phyloP scores from a whole-genome alignment of 2,888 invertebrate species.

The Clusia tigrina region DNA sequence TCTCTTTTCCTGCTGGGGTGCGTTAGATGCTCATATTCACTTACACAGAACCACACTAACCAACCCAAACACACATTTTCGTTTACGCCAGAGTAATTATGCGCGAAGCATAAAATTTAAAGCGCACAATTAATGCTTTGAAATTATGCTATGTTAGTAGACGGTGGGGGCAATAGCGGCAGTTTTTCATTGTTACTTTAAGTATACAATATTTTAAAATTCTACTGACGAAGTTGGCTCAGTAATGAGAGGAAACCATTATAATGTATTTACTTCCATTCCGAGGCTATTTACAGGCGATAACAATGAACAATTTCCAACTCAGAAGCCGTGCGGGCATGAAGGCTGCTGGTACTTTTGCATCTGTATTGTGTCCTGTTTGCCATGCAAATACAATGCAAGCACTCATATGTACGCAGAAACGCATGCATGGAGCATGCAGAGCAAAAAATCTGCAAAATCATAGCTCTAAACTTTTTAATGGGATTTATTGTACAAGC shows the following conservation, averaged over 20 bases:
- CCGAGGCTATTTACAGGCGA: background rate
- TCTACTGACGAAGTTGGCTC: background rate
- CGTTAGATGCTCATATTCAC: too few species aligned
- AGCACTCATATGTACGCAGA: background rate
- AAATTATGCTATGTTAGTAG: background rate
- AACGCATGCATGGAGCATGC: background rate
- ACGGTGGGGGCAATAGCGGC: background rate
- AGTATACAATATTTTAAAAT: background rate
- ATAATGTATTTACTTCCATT: background rate
- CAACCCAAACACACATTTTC: background rate
- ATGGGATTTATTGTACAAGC: slow-evolving; percentile 17
- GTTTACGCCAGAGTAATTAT: background rate
- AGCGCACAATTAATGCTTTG: background rate
- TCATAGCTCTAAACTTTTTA: slow-evolving; percentile 15
- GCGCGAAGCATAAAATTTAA: background rate
- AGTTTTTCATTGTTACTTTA: background rate
- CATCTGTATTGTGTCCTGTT: slow-evolving; percentile 7
- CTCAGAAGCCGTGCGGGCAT: background rate
- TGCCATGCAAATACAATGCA: slow-evolving; percentile 6
- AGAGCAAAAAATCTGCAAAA: slow-evolving; percentile 19
- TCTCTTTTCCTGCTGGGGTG: too few species aligned
- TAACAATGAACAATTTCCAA: background rate
- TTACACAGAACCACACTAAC: background rate
- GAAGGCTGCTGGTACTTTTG: background rate
- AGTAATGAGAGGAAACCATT: background rate